A percentile compares a stretch with the other conserved stretches of the same genome.
phyloP scores from a whole-genome alignment of 2,888 invertebrate genomes.

The Ligdia adustata region DNA sequence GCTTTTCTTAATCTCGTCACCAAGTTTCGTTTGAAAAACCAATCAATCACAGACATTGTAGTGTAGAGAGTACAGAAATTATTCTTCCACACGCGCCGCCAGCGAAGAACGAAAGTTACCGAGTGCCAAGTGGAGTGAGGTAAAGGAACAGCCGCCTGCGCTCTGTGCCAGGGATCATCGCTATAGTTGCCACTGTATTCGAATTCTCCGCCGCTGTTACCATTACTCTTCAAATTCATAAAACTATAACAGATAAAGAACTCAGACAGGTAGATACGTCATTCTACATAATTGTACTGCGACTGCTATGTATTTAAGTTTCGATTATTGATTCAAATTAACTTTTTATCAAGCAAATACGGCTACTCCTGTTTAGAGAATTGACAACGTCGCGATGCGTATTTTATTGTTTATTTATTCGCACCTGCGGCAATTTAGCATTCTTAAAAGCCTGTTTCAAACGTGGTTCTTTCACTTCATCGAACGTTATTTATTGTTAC shows the following conservation, averaged over 20 bases:
- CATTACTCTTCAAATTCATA: conserved; percentile 68
- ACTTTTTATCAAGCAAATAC: conserved; percentile 26
- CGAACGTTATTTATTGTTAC: conserved; percentile 38
- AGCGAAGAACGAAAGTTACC: conserved; percentile 62
- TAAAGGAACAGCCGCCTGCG: conserved; percentile 68
- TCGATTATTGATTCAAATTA: conserved; percentile 18
- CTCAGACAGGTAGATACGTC: too few species aligned
- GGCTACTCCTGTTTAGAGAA: conserved; percentile 7
- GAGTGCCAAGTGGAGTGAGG: conserved; percentile 78
- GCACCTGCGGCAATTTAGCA: conserved; percentile 44
- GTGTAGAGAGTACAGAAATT: conserved; percentile 55
- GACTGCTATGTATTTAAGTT: conserved; percentile 39
- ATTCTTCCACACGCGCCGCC: conserved; percentile 60
- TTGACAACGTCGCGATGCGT: conserved; percentile 32
- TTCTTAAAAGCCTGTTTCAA: conserved; percentile 39
- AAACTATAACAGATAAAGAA: conserved; percentile 57
- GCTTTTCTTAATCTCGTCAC: conserved; percentile 23
- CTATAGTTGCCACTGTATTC: conserved; percentile 64
- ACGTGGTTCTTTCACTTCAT: conserved; percentile 45
- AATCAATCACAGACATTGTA: conserved; percentile 46
- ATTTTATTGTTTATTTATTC: conserved; percentile 45
- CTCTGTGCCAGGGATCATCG: conserved; percentile 71
- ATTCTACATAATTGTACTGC: conserved; percentile 45
- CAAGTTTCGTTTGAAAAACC: conserved; percentile 28
- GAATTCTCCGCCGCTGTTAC: conserved; percentile 72